These are phyloP conservation scores for Taxidea taxus DNA, from an alignment of 2,113 vertebrate genomes.

Conservation along the genomic window DNA sequence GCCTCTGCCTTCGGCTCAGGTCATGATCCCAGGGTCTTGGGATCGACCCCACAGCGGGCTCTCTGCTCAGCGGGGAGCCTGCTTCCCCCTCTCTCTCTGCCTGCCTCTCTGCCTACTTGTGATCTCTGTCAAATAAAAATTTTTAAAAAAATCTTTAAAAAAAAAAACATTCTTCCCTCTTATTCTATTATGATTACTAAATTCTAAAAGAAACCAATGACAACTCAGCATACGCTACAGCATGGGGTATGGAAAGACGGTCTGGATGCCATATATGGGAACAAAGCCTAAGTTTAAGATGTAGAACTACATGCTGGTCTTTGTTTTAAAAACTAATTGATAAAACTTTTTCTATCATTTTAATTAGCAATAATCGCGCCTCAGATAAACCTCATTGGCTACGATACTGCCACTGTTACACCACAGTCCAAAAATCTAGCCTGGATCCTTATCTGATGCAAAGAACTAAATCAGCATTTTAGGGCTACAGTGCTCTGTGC, in stretches of 20 bases:
- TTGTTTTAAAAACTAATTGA: neutral
- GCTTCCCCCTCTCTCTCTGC: too few relatives aligned
- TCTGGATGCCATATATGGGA: fast-evolving
- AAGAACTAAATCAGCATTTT: neutral
- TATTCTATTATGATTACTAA: neutral
- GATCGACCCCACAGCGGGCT: too few relatives aligned
- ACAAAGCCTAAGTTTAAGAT: neutral
- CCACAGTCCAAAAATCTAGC: neutral
- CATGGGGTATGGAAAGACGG: neutral
- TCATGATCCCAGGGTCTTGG: too few relatives aligned
- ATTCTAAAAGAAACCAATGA: neutral
- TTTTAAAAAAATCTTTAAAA: too few relatives aligned
- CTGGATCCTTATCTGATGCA: neutral
- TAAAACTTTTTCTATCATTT: neutral
- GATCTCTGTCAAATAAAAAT: too few relatives aligned
- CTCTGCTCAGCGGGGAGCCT: too few relatives aligned
- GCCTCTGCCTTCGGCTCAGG: too few relatives aligned
- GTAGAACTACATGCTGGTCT: neutral
- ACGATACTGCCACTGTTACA: too few relatives aligned
- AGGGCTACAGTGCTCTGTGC: neutral
- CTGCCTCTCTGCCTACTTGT: too few relatives aligned
- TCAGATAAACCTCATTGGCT: too few relatives aligned
- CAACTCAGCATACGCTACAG: fast-evolving
- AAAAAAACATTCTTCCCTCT: too few relatives aligned
- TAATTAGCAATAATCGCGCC: neutral